Evolutionary conservation across 2,888 invertebrate species (phyloP).

Genomic region (Platypus cylindrus): DNA sequence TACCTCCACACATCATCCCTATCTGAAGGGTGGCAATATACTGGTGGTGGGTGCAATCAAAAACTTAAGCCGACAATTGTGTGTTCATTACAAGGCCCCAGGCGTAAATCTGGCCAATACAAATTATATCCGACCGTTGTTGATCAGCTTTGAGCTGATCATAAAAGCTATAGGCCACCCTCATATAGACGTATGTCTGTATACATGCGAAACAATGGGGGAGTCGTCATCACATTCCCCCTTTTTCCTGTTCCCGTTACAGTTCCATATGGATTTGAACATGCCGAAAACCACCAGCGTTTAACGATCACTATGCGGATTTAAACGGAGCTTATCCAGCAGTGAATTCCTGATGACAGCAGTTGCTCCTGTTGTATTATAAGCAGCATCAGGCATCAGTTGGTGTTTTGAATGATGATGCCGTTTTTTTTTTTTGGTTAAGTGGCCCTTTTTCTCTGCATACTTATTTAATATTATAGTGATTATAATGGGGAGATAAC

Average conservation of each 20-base stretch:
- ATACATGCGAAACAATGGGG: no score
- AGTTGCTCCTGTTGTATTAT: constrained; percentile 30
- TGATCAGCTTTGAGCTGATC: constrained; percentile 18
- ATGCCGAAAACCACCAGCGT: constrained; percentile 22
- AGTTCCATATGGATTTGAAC: constrained; percentile 13
- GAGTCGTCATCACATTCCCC: not conserved
- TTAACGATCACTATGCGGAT: constrained; percentile 21
- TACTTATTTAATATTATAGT: no score
- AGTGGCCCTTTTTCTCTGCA: no score
- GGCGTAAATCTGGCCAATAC: constrained; percentile 40
- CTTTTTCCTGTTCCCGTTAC: constrained; percentile 10
- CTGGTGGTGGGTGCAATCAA: no score
- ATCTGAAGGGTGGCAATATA: no score
- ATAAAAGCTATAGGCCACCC: no score
- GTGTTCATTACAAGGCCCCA: constrained; percentile 37
- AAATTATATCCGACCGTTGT: constrained; percentile 35
- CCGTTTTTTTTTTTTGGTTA: no score
- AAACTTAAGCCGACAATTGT: constrained; percentile 40
- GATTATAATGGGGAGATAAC: no score
- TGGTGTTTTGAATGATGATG: no score
- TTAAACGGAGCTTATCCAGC: constrained; percentile 21
- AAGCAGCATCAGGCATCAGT: no score
- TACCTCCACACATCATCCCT: no score
- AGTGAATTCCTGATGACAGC: constrained; percentile 24
- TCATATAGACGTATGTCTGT: no score